These are phyloP conservation scores for Cyclina sinensis DNA, from an alignment of 1,140 invertebrate species.

Conservation along the genomic window DNA sequence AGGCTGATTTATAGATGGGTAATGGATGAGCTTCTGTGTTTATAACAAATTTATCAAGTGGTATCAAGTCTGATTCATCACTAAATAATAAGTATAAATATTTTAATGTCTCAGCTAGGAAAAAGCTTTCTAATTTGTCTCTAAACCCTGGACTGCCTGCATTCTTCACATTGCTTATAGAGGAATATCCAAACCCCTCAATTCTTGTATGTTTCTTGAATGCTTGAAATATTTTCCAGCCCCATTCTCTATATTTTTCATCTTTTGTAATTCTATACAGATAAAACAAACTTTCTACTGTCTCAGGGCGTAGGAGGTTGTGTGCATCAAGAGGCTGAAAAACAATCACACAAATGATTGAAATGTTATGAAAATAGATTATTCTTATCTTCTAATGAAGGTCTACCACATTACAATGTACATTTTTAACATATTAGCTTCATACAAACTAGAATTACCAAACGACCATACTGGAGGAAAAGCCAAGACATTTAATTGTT, in stretches of 20 bases:
- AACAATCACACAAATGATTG: conserved; percentile 3
- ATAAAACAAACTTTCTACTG: conserved; percentile 98
- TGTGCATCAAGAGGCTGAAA: conserved; percentile 96
- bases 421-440: too few species aligned
- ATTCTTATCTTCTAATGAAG: too few species aligned
- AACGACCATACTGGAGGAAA: too few species aligned
- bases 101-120: conserved; percentile 99
- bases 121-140: conserved; percentile 93
- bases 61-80: conserved; percentile 94
- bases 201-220: conserved; percentile 98
- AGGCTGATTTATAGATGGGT: conserved; percentile 90
- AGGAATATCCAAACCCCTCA: conserved; percentile 95
- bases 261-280: conserved; percentile 98
- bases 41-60: conserved; percentile 98
- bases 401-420: too few species aligned
- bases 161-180: conserved; percentile 97
- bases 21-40: conserved; percentile 99
- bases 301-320: conserved; percentile 98
- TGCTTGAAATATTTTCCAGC: conserved; percentile 94
- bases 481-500: too few species aligned
- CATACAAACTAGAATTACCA: too few species aligned
- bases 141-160: conserved; percentile 89
- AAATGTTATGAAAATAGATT: too few species aligned
- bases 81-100: conserved; percentile 99
- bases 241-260: conserved; percentile 98